phyloP scores from a whole-genome alignment of 1,140 invertebrate genomes.

The Rhopalosiphum padi region DNA sequence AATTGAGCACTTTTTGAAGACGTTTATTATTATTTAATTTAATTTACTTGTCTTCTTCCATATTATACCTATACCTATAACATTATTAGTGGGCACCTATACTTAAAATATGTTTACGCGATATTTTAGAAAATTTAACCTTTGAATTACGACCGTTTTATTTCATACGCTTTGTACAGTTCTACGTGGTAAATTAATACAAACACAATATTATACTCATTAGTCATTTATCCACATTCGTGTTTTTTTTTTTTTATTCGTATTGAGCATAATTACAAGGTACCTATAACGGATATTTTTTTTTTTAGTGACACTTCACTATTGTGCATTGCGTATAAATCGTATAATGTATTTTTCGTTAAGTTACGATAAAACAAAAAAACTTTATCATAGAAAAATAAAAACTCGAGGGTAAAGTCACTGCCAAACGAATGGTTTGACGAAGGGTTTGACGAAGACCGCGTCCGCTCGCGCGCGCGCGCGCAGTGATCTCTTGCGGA shows the following conservation, averaged over 20 bases:
- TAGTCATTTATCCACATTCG: background rate
- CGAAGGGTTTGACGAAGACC: too few species aligned
- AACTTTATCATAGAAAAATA: background rate
- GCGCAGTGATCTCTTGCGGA: background rate
- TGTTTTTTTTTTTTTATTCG: background rate
- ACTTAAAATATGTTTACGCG: too few species aligned
- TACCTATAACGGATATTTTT: background rate
- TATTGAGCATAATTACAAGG: background rate
- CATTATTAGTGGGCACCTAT: too few species aligned
- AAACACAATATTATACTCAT: background rate
- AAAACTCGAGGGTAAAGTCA: background rate
- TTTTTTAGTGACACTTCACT: background rate
- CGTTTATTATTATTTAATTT: background rate
- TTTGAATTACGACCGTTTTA: background rate
- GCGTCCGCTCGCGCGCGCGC: too few species aligned
- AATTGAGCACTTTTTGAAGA: background rate
- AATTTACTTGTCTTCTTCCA: too few species aligned
- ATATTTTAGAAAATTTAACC: background rate
- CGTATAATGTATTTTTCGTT: background rate
- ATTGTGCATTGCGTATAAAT: too few species aligned
- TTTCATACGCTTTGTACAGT: background rate
- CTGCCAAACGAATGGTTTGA: background rate
- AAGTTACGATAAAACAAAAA: background rate
- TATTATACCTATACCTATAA: too few species aligned
- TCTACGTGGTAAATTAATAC: background rate